These are phyloP conservation scores for Crenuchus spilurus DNA, from an alignment of 2,797 vertebrate species.

Conservation along the genomic window DNA sequence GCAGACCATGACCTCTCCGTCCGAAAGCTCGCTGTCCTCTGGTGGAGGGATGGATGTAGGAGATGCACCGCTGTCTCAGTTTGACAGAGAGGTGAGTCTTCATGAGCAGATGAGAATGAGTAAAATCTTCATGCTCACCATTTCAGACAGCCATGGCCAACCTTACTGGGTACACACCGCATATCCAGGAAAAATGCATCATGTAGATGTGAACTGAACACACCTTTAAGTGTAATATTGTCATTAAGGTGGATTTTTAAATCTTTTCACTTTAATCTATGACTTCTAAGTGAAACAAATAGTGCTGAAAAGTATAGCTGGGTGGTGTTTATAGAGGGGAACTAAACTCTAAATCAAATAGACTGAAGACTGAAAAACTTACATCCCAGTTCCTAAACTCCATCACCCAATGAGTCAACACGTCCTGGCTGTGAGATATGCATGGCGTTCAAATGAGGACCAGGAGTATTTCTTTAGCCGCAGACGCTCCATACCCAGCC, in stretches of 20 bases:
- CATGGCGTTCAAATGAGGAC: background rate
- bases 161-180: background rate
- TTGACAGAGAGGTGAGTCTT: constrained; percentile 90
- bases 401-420: background rate
- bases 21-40: constrained; percentile 94
- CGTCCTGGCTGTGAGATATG: background rate
- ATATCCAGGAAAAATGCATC: background rate
- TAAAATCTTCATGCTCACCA: background rate
- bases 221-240: too few relatives aligned
- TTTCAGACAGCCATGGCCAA: background rate
- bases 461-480: background rate
- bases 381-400: background rate
- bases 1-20: constrained; percentile 94
- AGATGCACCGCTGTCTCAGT: constrained; percentile 89
- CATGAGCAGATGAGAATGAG: background rate
- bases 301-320: too few relatives aligned
- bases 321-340: background rate
- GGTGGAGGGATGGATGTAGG: constrained; percentile 93
- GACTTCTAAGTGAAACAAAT: too few relatives aligned
- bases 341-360: background rate
- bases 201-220: too few relatives aligned
- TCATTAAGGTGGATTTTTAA: too few relatives aligned
- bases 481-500: background rate
- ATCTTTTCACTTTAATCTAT: too few relatives aligned
- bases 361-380: background rate